These are phyloP conservation scores for Polydrusus cervinus DNA, from an alignment of 2,888 invertebrate genomes.

Conservation along the genomic window DNA sequence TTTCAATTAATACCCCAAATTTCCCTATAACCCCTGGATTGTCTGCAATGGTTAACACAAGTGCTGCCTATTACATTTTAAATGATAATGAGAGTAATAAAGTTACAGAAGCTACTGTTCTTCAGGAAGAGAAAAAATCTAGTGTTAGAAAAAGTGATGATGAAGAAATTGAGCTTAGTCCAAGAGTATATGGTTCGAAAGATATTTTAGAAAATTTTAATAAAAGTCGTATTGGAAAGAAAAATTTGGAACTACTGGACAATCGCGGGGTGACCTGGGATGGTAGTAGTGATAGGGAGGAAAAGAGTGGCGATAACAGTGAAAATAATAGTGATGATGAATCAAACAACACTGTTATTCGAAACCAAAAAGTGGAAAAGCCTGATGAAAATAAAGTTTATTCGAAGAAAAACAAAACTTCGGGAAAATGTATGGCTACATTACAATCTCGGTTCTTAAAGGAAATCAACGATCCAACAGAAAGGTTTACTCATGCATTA, in stretches of 20 bases:
- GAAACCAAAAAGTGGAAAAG: neutral
- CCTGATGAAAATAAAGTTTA: neutral
- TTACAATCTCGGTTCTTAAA: conserved; percentile 34
- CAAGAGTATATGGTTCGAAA: conserved; percentile 38
- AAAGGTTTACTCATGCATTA: neutral
- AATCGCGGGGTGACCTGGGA: conserved; percentile 40
- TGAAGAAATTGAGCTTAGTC: conserved; percentile 24
- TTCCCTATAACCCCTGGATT: conserved; percentile 52
- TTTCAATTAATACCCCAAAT: conserved; percentile 52
- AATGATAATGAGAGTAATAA: conserved; percentile 47
- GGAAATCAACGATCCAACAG: neutral
- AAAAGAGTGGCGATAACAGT: conserved; percentile 28
- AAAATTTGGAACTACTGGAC: conserved; percentile 50
- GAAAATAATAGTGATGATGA: conserved; percentile 35
- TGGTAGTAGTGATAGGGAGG: conserved; percentile 36
- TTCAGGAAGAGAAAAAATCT: conserved; percentile 46
- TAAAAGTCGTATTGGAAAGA: conserved; percentile 36
- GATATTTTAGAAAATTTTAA: conserved; percentile 40
- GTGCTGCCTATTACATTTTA: conserved; percentile 38
- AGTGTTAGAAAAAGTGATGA: conserved; percentile 48
- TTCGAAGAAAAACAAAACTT: conserved; percentile 13
- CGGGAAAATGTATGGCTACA: conserved; percentile 39
- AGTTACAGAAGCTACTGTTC: conserved; percentile 41
- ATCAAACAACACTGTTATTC: conserved; percentile 35
- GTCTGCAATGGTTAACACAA: conserved; percentile 26